Evolutionary conservation across 2,797 vertebrate species (phyloP).

Genomic region (Hybognathus amarus): DNA sequence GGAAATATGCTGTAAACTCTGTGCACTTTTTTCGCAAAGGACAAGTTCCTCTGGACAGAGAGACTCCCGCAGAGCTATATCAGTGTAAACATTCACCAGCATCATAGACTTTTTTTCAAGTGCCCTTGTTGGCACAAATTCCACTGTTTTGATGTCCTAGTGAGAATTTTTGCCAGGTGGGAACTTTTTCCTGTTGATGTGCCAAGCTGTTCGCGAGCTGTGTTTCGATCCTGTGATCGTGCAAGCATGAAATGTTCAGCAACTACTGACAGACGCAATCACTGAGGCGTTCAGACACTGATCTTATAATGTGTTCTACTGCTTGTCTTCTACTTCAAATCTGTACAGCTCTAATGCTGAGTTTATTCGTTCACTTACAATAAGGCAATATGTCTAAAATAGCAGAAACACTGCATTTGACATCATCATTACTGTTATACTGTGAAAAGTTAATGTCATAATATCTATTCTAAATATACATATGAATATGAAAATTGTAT

Average conservation of each 20-base stretch:
- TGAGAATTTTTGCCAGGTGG: constrained; percentile 16
- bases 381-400: not conserved
- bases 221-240: constrained; percentile 43
- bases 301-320: constrained; percentile 38
- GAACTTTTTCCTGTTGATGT: constrained; percentile 5
- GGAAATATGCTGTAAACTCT: constrained; percentile 8
- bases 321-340: constrained; percentile 44
- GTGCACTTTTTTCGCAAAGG: constrained; percentile 21
- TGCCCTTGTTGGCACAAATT: constrained; percentile 26
- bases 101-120: constrained; percentile 41
- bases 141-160: constrained; percentile 12
- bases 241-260: constrained; percentile 48
- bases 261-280: constrained; percentile 57
- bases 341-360: not conserved
- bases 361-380: not conserved
- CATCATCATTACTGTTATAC: not conserved
- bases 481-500: not conserved
- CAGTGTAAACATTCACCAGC: constrained; percentile 67
- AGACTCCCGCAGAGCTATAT: constrained; percentile 67
- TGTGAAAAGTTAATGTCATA: not conserved
- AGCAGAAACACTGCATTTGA: not conserved
- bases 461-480: not conserved
- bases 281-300: constrained; percentile 47
- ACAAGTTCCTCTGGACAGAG: constrained; percentile 20
- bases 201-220: constrained; percentile 20